Evolutionary conservation across 92 coral and sea anemone genomes (phyloP).

Genomic region (Paramuricea clavata): DNA sequence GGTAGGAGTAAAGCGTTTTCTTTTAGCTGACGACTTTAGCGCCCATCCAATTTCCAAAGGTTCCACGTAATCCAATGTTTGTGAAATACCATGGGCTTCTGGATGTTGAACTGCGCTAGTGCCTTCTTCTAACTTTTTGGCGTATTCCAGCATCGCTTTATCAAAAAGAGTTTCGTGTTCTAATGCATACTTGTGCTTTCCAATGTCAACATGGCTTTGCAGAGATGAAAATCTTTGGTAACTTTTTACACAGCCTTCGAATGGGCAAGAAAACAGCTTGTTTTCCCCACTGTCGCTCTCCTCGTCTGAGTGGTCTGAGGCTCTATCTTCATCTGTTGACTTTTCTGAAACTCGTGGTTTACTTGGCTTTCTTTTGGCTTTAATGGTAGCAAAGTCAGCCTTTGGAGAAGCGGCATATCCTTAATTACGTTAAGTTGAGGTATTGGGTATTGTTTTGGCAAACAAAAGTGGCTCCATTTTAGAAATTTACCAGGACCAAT

Average conservation of each 20-base stretch:
- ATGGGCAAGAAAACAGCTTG: conserved; percentile 37
- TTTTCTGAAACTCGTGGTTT: neutral
- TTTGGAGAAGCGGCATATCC: neutral
- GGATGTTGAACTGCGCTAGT: conserved; percentile 4
- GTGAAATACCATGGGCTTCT: no score
- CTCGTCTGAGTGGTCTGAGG: neutral
- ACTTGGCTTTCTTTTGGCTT: conserved; percentile 24
- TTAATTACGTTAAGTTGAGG: no score
- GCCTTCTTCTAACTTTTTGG: conserved; percentile 57
- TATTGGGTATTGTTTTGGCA: neutral
- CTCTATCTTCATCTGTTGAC: neutral
- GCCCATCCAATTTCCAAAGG: no score
- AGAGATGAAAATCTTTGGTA: conserved; percentile 50
- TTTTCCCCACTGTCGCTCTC: conserved; percentile 35
- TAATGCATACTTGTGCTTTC: no score
- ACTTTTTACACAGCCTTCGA: conserved; percentile 37
- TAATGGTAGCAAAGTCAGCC: neutral
- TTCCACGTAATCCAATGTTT: no score
- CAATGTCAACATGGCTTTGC: conserved; percentile 59
- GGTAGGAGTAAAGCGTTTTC: neutral
- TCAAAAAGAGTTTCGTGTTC: conserved; percentile 59
- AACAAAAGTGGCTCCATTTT: conserved; percentile 1
- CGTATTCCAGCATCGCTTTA: conserved; percentile 62
- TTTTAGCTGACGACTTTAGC: no score
- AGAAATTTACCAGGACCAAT: conserved; percentile 36